Evolutionary conservation across 2,113 vertebrate genomes (phyloP).

Genomic region (Poeciliopsis occidentalis): DNA sequence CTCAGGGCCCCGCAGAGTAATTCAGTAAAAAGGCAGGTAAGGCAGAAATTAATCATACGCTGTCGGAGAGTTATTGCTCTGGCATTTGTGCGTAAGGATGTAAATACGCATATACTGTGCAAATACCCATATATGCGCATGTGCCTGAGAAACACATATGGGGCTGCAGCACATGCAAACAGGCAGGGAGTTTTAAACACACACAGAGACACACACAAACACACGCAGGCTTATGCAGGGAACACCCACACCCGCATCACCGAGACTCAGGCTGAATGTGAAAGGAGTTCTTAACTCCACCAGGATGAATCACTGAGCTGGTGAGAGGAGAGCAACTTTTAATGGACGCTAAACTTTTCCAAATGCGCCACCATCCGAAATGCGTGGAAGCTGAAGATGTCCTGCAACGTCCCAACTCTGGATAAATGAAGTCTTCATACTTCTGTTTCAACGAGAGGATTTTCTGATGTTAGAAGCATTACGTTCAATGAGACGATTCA

Average conservation of each 20-base stretch:
- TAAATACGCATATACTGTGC: conserved; percentile 30
- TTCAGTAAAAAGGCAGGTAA: conserved; percentile 80
- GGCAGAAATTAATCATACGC: conserved; percentile 78
- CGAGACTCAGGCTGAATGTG: conserved; percentile 61
- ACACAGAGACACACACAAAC: conserved; percentile 1
- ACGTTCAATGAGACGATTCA: no score
- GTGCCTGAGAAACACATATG: conserved; percentile 20
- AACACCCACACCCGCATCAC: conserved; percentile 27
- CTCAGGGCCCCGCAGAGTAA: conserved; percentile 63
- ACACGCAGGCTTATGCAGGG: conserved; percentile 1
- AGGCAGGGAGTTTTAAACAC: not conserved
- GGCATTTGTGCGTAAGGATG: conserved; percentile 2
- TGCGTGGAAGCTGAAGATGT: no score
- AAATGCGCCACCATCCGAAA: not conserved
- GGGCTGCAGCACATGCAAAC: conserved; percentile 21
- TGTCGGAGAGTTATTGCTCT: conserved; percentile 65
- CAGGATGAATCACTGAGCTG: conserved; percentile 61
- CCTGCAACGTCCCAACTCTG: no score
- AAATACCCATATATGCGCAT: conserved; percentile 11
- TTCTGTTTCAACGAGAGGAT: no score
- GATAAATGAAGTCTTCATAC: no score
- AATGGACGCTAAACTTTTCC: conserved; percentile 64
- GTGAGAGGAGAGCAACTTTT: conserved; percentile 66
- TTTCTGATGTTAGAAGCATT: no score
- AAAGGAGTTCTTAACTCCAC: conserved; percentile 69